Conservation (phyloP, 2,888 invertebrate species). For the Lasioglossum lativentre region DNA sequence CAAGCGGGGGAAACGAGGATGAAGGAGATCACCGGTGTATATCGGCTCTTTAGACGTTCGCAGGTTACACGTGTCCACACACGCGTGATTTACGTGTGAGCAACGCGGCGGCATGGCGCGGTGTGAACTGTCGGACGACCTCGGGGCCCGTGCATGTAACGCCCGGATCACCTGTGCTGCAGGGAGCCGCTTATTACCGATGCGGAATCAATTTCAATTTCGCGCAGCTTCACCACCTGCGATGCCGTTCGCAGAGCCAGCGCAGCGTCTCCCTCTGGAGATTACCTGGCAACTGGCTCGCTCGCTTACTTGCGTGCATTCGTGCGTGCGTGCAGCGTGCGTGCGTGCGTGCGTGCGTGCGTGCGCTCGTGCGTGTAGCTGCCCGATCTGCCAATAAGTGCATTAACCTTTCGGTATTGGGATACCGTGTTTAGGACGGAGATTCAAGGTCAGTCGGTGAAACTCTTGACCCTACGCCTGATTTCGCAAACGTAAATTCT, state of each 20-base stretch:
- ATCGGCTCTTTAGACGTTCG: conserved; percentile 56
- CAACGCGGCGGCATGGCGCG: conserved; percentile 7
- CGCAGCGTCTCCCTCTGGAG: conserved; percentile 45
- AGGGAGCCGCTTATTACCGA: conserved; percentile 74
- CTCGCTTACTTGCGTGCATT: conserved; percentile 1
- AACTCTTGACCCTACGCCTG: background rate
- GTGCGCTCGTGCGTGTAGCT: background rate
- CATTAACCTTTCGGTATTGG: conserved; percentile 24
- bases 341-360: conserved; percentile 12
- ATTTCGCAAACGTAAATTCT: background rate
- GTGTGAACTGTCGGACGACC: conserved; percentile 53
- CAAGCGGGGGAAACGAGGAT: conserved; percentile 32
- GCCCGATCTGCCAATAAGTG: conserved; percentile 1
- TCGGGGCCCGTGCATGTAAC: conserved; percentile 53
- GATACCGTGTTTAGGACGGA: background rate
- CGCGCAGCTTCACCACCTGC: conserved; percentile 71
- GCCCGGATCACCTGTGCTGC: conserved; percentile 48
- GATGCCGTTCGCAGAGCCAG: conserved; percentile 56
- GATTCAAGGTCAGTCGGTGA: background rate
- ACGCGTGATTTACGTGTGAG: conserved; percentile 14
- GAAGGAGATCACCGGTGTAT: conserved; percentile 51
- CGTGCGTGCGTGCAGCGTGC: conserved; percentile 3
- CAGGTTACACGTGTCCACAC: conserved; percentile 33
- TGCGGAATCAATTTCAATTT: conserved; percentile 80
- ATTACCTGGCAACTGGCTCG: conserved; percentile 56